Evolutionary conservation across 2,888 invertebrate species (phyloP).

Genomic region (Patella ulyssiponensis): DNA sequence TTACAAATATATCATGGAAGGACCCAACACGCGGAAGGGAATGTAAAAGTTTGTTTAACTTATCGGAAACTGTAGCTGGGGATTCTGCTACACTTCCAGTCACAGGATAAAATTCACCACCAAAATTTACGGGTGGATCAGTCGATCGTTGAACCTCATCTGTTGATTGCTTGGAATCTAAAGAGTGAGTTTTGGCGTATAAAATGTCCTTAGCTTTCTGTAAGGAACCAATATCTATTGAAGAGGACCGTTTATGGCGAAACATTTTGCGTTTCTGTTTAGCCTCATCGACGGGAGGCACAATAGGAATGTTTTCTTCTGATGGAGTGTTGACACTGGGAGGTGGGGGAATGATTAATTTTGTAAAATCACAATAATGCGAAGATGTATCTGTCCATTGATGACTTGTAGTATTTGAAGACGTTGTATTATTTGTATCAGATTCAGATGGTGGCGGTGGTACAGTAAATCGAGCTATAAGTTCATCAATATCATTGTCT

Average conservation of each 20-base stretch:
- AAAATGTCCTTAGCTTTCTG: conserved; percentile 33
- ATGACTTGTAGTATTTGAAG: conserved; percentile 9
- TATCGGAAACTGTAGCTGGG: conserved; percentile 63
- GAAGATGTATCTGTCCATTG: neutral
- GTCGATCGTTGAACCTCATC: neutral
- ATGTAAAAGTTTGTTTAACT: conserved; percentile 55
- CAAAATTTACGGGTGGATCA: neutral
- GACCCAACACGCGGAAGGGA: conserved; percentile 45
- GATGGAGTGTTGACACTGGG: conserved; percentile 43
- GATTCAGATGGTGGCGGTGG: conserved; percentile 79
- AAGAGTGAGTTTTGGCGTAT: conserved; percentile 27
- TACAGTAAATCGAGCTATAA: conserved; percentile 86
- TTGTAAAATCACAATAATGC: conserved; percentile 54
- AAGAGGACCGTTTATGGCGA: conserved; percentile 48
- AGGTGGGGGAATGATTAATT: conserved; percentile 63
- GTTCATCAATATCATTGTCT: conserved; percentile 81
- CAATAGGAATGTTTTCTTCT: conserved; percentile 52
- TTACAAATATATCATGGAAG: conserved; percentile 10
- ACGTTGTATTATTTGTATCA: neutral
- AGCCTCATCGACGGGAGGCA: conserved; percentile 50
- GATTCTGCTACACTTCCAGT: conserved; percentile 42
- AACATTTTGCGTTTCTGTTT: conserved; percentile 41
- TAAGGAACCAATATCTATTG: conserved; percentile 43
- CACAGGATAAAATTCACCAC: conserved; percentile 9
- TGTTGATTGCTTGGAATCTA: conserved; percentile 24